Conservation (phyloP, 2,888 invertebrate species). For the Cephus rjabovi region DNA sequence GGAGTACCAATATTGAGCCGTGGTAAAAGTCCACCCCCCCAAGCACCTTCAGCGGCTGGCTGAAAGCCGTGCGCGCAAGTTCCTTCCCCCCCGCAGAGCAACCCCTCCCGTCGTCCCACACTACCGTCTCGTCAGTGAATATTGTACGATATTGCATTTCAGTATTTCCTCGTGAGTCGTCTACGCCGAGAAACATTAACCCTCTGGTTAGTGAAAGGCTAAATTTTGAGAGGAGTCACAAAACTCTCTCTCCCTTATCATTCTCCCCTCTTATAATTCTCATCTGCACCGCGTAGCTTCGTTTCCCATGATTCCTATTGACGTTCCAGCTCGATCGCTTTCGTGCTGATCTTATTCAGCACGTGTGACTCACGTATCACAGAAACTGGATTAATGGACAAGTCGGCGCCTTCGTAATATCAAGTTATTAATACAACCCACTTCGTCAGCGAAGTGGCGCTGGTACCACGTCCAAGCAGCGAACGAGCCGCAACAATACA, state of each 20-base stretch:
- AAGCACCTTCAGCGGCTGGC: neutral
- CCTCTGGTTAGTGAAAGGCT: slow-evolving; percentile 34
- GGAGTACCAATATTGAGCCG: slow-evolving; percentile 57
- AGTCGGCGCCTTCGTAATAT: slow-evolving; percentile 27
- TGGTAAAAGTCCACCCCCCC: slow-evolving; percentile 48
- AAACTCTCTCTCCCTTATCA: neutral
- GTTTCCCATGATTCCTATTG: neutral
- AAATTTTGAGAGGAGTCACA: slow-evolving; percentile 28
- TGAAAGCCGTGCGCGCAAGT: neutral
- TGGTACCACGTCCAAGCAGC: neutral
- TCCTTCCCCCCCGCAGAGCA: neutral
- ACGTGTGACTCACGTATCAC: neutral
- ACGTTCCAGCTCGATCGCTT: neutral
- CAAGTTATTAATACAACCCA: slow-evolving; percentile 40
- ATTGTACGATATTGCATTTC: slow-evolving; percentile 48
- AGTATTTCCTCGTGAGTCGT: slow-evolving; percentile 2
- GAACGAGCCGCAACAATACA: neutral
- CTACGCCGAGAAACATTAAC: slow-evolving; percentile 41
- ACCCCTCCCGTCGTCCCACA: slow-evolving; percentile 23
- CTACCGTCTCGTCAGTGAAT: slow-evolving; percentile 40
- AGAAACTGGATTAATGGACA: neutral
- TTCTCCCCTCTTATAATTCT: neutral
- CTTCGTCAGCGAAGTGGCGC: slow-evolving; percentile 21
- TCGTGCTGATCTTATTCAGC: neutral
- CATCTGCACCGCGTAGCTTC: neutral